A percentile compares a stretch with the other conserved stretches of the same genome.
These are phyloP conservation scores for Pampus argenteus DNA, from an alignment of 2,797 vertebrate genomes.

Conservation along the genomic window DNA sequence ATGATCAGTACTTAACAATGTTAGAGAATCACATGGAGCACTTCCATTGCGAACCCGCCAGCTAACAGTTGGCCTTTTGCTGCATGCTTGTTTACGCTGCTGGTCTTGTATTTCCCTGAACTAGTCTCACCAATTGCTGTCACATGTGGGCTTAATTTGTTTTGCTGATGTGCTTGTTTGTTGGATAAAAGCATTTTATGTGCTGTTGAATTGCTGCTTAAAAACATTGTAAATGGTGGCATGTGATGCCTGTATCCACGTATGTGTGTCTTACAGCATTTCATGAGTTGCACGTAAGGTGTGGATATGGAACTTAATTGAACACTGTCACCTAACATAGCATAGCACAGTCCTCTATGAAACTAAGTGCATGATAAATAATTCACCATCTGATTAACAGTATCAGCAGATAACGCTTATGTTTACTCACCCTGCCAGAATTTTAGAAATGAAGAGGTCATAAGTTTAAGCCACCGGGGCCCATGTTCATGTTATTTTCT, in stretches of 20 bases:
- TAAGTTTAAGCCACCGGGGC: background rate
- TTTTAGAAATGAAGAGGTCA: slow-evolving; percentile 10
- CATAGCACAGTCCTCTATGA: background rate
- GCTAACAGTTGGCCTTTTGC: slow-evolving; percentile 51
- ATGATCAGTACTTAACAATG: slow-evolving; percentile 54
- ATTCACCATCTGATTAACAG: background rate
- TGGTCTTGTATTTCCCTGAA: slow-evolving; percentile 65
- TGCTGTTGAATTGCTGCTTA: slow-evolving; percentile 47
- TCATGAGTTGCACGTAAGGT: slow-evolving; percentile 9
- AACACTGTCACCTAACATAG: background rate
- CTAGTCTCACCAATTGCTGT: slow-evolving; percentile 76
- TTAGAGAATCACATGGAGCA: slow-evolving; percentile 67
- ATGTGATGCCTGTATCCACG: slow-evolving; percentile 32
- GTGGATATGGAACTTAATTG: background rate
- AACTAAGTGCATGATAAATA: background rate
- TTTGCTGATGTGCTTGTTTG: slow-evolving; percentile 76
- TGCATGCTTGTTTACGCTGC: slow-evolving; percentile 70
- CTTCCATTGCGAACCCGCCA: slow-evolving; percentile 50
- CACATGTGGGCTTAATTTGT: slow-evolving; percentile 83
- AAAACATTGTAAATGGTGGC: slow-evolving; percentile 56
- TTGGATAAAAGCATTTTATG: slow-evolving; percentile 65
- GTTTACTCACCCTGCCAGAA: background rate
- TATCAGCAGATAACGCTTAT: background rate
- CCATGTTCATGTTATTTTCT: background rate
- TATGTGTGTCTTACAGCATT: slow-evolving; percentile 14